Base-by-base conservation (phyloP, 2,888 invertebrate genomes). In the Beris morrisii region DNA sequence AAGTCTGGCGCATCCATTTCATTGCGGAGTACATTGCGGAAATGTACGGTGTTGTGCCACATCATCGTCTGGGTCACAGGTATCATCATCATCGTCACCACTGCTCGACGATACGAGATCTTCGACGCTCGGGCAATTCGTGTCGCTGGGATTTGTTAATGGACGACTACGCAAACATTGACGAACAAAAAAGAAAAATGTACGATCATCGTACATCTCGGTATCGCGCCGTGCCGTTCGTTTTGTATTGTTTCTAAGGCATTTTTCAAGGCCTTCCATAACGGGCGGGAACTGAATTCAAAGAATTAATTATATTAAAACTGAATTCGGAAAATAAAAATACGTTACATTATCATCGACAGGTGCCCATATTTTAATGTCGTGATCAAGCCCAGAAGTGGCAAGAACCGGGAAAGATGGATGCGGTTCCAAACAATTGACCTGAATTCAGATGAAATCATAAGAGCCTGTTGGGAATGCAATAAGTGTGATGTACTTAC, bases 331-430 rank as follows among this genome's bases (percentile, higher is more conserved):
- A 22, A 7, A 52, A 1, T 2, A 4, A 12, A 12, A 46, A 13
- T 46, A n/a, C 15, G 13, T 64, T 65, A 69, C 85, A 7, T 82
- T 76, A 66, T 86, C 84, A 70, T 83, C 83, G 2, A 85, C 85
- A 4, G 97, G 95, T 63, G 91, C 85, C 96, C 96, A 97, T 65
- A 97, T 89, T 83, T 97, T 97, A 13, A 97, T 88, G 77, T 95
- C 93, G 75, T 89, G 87, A 81, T 97, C 97, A 4, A 97, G 83
- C 0, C 97, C 97, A 79, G 79, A 80, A 3, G 95, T 94, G 11
- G 95, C 96, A 72, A 97, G 81, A 69, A 93, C 86, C 0, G 97
- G 96, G 74, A 88, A 85, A 71, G 86, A 84, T 0, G 97, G 97
- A 81, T 97, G 97, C 0, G 93, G 88, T 76, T 96, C 96, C 76